Conservation (phyloP, 1,140 invertebrate genomes). For the Lasioglossum albipes region DNA sequence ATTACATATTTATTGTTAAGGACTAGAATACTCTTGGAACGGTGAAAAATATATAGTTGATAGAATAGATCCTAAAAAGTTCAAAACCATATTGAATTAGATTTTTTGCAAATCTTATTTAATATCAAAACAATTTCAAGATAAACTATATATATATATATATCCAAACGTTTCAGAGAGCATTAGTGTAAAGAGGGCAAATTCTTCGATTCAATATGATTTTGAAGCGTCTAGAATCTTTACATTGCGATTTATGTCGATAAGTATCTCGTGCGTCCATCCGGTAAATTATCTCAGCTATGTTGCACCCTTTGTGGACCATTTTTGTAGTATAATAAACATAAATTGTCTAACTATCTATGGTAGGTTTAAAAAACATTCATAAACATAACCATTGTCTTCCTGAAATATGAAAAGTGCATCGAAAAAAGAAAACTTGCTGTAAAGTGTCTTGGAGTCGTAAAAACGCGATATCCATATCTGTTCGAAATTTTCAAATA, state of each 20-base stretch:
- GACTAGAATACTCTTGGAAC: conserved; percentile 8
- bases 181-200: neutral
- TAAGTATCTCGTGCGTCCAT: conserved; percentile 10
- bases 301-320: neutral
- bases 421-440: neutral
- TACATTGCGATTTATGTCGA: conserved; percentile 16
- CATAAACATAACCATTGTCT: conserved; percentile 20
- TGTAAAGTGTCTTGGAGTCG: neutral
- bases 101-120: neutral
- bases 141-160: neutral
- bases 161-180: neutral
- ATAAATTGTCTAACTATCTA: conserved; percentile 6
- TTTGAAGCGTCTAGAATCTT: neutral
- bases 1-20: conserved; percentile 24
- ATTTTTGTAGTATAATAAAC: conserved; percentile 31
- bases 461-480: neutral
- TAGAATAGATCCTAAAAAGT: neutral
- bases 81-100: neutral
- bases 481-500: conserved; percentile 1
- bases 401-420: conserved; percentile 2
- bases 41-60: conserved; percentile 4
- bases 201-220: neutral
- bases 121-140: neutral
- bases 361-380: conserved; percentile 17
- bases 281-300: conserved; percentile 14